These are phyloP conservation scores for Leptinotarsa texana DNA, from an alignment of 1,140 invertebrate species.

Conservation along the genomic window DNA sequence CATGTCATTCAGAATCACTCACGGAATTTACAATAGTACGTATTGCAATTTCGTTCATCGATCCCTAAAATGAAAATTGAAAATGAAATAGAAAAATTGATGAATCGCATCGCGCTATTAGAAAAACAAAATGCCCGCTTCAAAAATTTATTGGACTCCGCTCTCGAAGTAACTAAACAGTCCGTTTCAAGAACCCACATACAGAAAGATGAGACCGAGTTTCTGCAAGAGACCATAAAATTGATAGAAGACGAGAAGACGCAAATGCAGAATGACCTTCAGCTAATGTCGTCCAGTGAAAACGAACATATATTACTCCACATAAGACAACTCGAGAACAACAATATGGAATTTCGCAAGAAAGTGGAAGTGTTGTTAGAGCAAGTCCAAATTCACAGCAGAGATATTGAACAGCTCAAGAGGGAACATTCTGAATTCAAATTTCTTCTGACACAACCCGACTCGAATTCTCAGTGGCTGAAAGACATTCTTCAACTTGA, in stretches of 20 bases:
- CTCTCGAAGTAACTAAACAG: slow-evolving; percentile 27
- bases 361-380: slow-evolving; percentile 29
- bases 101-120: slow-evolving; percentile 27
- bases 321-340: slow-evolving; percentile 5
- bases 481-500: slow-evolving; percentile 35
- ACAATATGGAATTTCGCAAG: slow-evolving; percentile 14
- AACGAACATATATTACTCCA: neutral
- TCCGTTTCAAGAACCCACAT: slow-evolving; percentile 17
- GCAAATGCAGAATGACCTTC: slow-evolving; percentile 33
- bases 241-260: slow-evolving; percentile 33
- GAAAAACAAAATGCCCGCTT: slow-evolving; percentile 34
- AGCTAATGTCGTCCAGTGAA: slow-evolving; percentile 7
- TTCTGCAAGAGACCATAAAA: slow-evolving; percentile 28
- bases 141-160: slow-evolving; percentile 33
- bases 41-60: neutral
- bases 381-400: slow-evolving; percentile 21
- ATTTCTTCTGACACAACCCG: slow-evolving; percentile 34
- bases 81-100: slow-evolving; percentile 35
- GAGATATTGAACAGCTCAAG: slow-evolving; percentile 32
- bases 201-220: slow-evolving; percentile 26
- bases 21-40: neutral
- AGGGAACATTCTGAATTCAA: slow-evolving; percentile 38
- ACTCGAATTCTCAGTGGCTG: slow-evolving; percentile 33
- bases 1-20: neutral
- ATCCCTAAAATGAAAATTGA: slow-evolving; percentile 36